Percentiles rank a stretch among this genome's conserved stretches.
Conservation (phyloP, 2,113 vertebrate species). For the Heterocephalus glaber region DNA sequence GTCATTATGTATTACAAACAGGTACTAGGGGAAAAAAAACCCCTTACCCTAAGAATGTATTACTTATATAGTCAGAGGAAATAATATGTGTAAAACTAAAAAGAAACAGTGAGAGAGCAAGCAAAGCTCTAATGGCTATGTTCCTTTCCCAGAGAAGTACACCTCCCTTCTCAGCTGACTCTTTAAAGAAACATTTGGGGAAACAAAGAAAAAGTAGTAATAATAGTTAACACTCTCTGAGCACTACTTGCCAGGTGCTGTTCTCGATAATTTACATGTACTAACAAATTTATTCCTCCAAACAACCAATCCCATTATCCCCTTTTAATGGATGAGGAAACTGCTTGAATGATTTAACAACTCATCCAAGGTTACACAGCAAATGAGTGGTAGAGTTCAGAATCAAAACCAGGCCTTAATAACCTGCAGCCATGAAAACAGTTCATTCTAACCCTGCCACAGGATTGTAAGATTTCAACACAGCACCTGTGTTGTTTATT, state of each 20-base stretch:
- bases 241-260: background rate
- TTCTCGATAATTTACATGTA: constrained; percentile 30
- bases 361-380: background rate
- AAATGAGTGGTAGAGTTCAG: background rate
- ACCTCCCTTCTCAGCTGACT: background rate
- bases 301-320: background rate
- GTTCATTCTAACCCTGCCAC: background rate
- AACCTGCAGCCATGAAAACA: background rate
- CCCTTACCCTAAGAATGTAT: constrained; percentile 22
- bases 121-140: background rate
- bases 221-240: background rate
- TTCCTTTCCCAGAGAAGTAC: constrained; percentile 8
- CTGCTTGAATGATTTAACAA: background rate
- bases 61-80: constrained; percentile 39
- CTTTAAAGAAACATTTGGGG: background rate
- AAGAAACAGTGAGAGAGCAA: constrained; percentile 39
- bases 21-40: background rate
- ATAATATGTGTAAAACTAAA: constrained; percentile 51
- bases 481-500: background rate
- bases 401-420: background rate
- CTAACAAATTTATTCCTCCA: background rate
- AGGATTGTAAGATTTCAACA: background rate
- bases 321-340: constrained; percentile 28
- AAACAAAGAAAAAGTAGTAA: constrained; percentile 37
- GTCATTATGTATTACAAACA: background rate